Conservation (phyloP, 2,888 invertebrate genomes). For the Hydrotaea cyrtoneurina region DNA sequence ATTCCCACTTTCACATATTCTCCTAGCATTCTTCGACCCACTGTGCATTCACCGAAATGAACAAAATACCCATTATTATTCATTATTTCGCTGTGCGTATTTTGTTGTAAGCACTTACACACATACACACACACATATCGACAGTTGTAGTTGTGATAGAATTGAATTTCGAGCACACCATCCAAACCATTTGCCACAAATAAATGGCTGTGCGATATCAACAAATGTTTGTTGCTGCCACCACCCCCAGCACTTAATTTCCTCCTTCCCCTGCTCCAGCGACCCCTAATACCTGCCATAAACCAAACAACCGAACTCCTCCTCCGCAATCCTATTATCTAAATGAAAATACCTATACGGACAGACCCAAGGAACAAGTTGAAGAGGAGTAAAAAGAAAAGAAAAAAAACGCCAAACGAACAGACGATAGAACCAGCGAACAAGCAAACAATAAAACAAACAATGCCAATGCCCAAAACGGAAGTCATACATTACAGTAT, state of each 20-base stretch:
- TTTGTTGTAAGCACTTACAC: not conserved
- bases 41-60: slow-evolving; percentile 17
- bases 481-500: slow-evolving; percentile 64
- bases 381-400: too few relatives aligned
- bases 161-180: not conserved
- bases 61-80: slow-evolving; percentile 36
- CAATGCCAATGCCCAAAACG: slow-evolving; percentile 40
- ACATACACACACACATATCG: not conserved
- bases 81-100: slow-evolving; percentile 35
- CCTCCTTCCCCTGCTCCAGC: not conserved
- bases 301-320: not conserved
- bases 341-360: slow-evolving; percentile 5
- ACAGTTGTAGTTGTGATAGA: not conserved
- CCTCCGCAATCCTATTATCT: slow-evolving; percentile 22
- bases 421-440: not conserved
- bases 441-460: slow-evolving; percentile 15
- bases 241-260: not conserved
- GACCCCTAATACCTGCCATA: not conserved
- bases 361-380: not conserved
- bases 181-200: slow-evolving; percentile 16
- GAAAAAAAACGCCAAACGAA: not conserved
- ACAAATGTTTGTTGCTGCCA: slow-evolving; percentile 16
- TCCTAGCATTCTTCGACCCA: not conserved
- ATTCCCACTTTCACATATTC: too few relatives aligned
- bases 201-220: slow-evolving; percentile 26